These are phyloP conservation scores for Pelochelys cantorii DNA, from an alignment of 2,797 vertebrate species.

Conservation along the genomic window DNA sequence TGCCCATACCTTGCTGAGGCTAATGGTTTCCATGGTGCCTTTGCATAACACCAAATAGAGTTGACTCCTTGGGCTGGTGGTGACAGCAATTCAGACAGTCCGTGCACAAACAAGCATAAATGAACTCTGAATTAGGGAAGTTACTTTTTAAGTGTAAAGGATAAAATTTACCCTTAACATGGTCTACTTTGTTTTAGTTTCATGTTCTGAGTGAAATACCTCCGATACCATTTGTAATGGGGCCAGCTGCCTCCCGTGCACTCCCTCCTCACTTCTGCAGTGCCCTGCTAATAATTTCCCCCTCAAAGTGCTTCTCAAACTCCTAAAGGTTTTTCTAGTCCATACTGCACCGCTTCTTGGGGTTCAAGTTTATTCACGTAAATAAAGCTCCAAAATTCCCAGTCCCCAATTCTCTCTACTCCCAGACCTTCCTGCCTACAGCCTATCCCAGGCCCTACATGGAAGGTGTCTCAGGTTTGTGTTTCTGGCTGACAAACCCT, in stretches of 20 bases:
- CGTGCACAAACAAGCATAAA: not conserved
- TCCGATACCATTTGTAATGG: not conserved
- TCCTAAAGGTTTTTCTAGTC: not conserved
- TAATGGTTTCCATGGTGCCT: not conserved
- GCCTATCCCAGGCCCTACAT: not conserved
- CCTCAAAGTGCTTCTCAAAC: not conserved
- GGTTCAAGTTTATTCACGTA: not conserved
- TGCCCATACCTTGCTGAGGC: not conserved
- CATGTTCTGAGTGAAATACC: not conserved
- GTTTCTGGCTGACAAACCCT: not conserved
- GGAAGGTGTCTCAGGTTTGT: not conserved
- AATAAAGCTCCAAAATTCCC: not conserved
- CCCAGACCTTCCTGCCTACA: not conserved
- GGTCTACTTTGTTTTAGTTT: not conserved
- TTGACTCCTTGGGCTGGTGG: not conserved
- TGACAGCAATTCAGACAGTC: not conserved
- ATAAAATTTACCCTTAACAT: not conserved
- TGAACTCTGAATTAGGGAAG: not conserved
- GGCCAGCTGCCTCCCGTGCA: not conserved
- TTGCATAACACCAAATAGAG: not conserved
- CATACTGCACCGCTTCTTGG: not conserved
- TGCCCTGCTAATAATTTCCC: not conserved
- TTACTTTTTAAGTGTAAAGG: accelerated
- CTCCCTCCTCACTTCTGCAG: no score
- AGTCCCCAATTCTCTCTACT: not conserved